Evolutionary conservation across 2,113 vertebrate genomes (phyloP).

Genomic region (Boulengerochromis microlepis): DNA sequence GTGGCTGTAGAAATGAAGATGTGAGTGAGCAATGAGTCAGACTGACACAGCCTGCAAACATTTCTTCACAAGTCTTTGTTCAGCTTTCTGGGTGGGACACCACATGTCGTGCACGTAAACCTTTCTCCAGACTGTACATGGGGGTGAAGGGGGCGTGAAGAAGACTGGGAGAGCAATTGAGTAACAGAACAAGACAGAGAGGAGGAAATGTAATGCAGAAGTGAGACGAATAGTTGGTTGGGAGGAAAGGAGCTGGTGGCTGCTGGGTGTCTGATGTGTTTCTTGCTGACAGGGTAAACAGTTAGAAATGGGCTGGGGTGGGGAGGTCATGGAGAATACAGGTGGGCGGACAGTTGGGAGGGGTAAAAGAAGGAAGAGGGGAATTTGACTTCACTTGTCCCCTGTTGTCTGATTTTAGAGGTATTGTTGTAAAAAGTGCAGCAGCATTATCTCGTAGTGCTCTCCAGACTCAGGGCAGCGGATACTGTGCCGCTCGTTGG

Average conservation of each 20-base stretch:
- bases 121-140: constrained; percentile 30
- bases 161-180: background rate
- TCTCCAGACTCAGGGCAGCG: constrained; percentile 98
- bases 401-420: constrained; percentile 76
- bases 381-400: constrained; percentile 50
- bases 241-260: constrained; percentile 8
- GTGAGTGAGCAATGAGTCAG: constrained; percentile 30
- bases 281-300: background rate
- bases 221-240: constrained; percentile 1
- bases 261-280: background rate
- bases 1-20: background rate
- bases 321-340: background rate
- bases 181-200: background rate
- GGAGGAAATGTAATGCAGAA: background rate
- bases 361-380: background rate
- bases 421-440: constrained; percentile 98
- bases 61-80: constrained; percentile 44
- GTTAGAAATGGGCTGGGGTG: background rate
- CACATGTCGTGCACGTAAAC: constrained; percentile 16
- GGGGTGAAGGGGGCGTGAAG: background rate
- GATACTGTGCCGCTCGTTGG: constrained; percentile 98
- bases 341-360: background rate
- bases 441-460: constrained; percentile 98
- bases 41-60: constrained; percentile 30
- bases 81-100: constrained; percentile 27